A percentile compares a stretch with the other conserved stretches of the same genome.
Conservation (phyloP, 2,888 invertebrate species). For the Limnephilus auricula region DNA sequence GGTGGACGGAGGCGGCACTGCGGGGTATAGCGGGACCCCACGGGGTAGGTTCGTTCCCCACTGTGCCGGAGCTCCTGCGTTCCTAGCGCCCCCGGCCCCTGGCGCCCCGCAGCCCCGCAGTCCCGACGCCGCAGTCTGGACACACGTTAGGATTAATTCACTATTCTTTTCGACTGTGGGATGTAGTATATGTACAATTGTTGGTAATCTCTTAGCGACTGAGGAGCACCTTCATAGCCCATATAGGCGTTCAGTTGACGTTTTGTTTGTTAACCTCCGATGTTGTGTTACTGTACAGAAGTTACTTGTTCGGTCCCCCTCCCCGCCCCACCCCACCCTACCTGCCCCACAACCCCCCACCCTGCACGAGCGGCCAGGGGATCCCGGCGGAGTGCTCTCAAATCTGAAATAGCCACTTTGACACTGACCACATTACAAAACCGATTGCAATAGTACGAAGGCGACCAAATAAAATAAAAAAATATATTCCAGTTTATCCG, state of each 20-base stretch:
- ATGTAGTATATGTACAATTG: conserved; percentile 77
- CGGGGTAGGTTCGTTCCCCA: not conserved
- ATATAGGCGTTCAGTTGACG: conserved; percentile 50
- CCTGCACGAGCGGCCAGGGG: conserved; percentile 33
- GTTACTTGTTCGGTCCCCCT: conserved; percentile 53
- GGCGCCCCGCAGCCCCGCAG: not conserved
- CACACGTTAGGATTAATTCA: conserved; percentile 60
- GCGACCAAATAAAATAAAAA: conserved; percentile 78
- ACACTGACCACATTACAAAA: conserved; percentile 79
- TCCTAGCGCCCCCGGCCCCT: not conserved
- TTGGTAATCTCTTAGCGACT: conserved; percentile 70
- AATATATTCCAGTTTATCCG: conserved; percentile 72
- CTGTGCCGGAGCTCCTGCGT: not conserved
- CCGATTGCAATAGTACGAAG: conserved; percentile 91
- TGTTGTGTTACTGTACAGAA: conserved; percentile 63
- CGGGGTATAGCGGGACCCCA: conserved; percentile 13
- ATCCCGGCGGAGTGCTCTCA: conserved; percentile 80
- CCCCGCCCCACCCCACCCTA: conserved; percentile 21
- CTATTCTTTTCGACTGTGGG: conserved; percentile 73
- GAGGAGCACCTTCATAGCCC: conserved; percentile 46
- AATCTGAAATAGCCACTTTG: conserved; percentile 84
- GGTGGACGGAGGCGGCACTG: conserved; percentile 26
- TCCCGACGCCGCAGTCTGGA: not conserved
- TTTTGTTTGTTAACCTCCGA: conserved; percentile 59
- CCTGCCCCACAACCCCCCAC: conserved; percentile 18